A percentile compares a stretch with the other conserved stretches of the same genome.
phyloP scores from a whole-genome alignment of 2,888 invertebrate genomes.

The Sclerodermus sp. region DNA sequence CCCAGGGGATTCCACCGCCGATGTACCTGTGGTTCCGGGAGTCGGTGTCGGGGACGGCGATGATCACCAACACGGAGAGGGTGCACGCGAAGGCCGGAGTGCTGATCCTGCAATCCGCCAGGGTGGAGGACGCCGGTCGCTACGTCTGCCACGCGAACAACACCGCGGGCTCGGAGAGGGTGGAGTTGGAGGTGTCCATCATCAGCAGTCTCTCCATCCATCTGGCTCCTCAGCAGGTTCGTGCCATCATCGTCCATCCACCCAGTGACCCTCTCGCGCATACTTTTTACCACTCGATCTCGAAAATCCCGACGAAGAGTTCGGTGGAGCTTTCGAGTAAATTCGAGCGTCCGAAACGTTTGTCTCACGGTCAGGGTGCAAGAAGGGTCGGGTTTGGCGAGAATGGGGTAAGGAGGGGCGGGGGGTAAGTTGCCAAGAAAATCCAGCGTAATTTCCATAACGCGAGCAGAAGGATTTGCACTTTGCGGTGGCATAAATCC shows the following conservation, averaged over 20 bases:
- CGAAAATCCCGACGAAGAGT: no score
- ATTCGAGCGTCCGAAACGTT: no score
- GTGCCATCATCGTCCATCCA: constrained; percentile 3
- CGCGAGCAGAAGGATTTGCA: no score
- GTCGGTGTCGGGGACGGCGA: constrained; percentile 49
- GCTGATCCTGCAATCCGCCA: constrained; percentile 51
- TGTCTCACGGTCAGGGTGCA: no score
- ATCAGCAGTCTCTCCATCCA: constrained; percentile 53
- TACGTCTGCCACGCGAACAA: constrained; percentile 92
- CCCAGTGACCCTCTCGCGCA: no score
- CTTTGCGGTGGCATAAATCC: no score
- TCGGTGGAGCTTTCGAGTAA: no score
- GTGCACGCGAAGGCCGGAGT: constrained; percentile 54
- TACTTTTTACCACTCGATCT: no score
- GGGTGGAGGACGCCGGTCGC: constrained; percentile 80
- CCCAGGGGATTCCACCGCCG: constrained; percentile 59
- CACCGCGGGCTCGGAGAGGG: constrained; percentile 70
- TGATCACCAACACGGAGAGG: constrained; percentile 53
- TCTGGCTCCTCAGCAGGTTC: constrained; percentile 54
- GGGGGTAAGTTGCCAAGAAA: not conserved
- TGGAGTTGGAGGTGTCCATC: constrained; percentile 54
- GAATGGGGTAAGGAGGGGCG: not conserved
- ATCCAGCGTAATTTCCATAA: no score
- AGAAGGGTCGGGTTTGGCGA: no score
- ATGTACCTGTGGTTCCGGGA: constrained; percentile 56